These are phyloP conservation scores for Ectemnius cavifrons DNA, from an alignment of 2,888 invertebrate genomes.

Conservation along the genomic window DNA sequence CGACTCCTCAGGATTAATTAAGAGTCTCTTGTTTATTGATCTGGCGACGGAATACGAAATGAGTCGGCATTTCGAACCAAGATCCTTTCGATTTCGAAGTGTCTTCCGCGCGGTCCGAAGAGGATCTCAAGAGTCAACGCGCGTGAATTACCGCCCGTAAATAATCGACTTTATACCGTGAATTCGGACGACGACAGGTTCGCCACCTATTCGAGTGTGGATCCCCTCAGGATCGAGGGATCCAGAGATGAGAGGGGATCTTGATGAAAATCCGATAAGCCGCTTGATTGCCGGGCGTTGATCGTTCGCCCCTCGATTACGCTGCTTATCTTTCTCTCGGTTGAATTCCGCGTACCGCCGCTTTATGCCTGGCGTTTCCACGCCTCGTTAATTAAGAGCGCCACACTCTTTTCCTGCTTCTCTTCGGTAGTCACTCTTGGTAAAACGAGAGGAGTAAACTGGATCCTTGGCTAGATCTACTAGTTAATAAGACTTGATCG, in stretches of 20 bases:
- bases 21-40: constrained; percentile 34
- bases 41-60: constrained; percentile 34
- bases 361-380: background rate
- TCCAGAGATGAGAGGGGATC: background rate
- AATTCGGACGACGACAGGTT: constrained; percentile 27
- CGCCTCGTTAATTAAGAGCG: constrained; percentile 10
- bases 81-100: constrained; percentile 29
- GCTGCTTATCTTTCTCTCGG: background rate
- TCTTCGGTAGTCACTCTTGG: no score
- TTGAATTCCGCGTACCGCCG: background rate
- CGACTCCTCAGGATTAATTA: constrained; percentile 45
- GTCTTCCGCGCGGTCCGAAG: background rate
- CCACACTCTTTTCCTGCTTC: background rate
- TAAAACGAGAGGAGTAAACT: no score
- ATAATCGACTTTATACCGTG: constrained; percentile 42
- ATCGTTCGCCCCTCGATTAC: background rate
- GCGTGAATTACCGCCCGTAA: constrained; percentile 48
- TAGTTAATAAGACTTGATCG: no score
- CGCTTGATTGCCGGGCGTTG: background rate
- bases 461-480: no score
- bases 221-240: background rate
- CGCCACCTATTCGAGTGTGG: background rate
- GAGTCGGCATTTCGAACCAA: constrained; percentile 10
- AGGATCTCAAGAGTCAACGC: background rate
- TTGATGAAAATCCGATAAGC: constrained; percentile 9